A percentile compares a stretch with the other conserved stretches of the same genome.
Conservation (phyloP, 1,140 invertebrate species). For the Mamestra configurata region DNA sequence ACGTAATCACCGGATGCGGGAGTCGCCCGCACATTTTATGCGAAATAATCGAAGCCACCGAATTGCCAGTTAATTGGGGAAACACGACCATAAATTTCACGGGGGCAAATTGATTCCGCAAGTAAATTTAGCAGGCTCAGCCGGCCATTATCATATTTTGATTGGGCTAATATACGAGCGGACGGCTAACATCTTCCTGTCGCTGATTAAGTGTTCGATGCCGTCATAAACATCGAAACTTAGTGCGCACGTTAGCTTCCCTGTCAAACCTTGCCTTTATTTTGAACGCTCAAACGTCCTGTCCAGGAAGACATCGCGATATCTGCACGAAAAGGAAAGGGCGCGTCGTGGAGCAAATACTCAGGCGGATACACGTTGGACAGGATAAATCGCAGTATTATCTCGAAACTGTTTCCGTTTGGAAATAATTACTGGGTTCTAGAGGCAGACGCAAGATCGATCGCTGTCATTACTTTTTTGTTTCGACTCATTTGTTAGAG, state of each 20-base stretch:
- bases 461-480: slow-evolving; percentile 71
- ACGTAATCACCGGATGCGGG: slow-evolving; percentile 87
- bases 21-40: slow-evolving; percentile 84
- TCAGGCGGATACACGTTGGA: slow-evolving; percentile 46
- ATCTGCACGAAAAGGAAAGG: slow-evolving; percentile 36
- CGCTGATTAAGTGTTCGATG: slow-evolving; percentile 63
- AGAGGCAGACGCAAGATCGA: slow-evolving; percentile 64
- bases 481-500: slow-evolving; percentile 43
- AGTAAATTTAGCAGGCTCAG: slow-evolving; percentile 60
- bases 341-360: slow-evolving; percentile 22
- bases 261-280: slow-evolving; percentile 62
- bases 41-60: slow-evolving; percentile 86
- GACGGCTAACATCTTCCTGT: slow-evolving; percentile 75
- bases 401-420: slow-evolving; percentile 69
- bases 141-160: slow-evolving; percentile 81
- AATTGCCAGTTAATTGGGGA: slow-evolving; percentile 85
- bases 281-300: slow-evolving; percentile 47
- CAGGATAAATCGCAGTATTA: slow-evolving; percentile 68
- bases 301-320: background rate
- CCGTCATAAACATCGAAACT: slow-evolving; percentile 71
- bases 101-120: slow-evolving; percentile 79
- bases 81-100: slow-evolving; percentile 81
- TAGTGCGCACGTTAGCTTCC: slow-evolving; percentile 66
- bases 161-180: slow-evolving; percentile 79
- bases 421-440: slow-evolving; percentile 62